Percentiles rank a stretch among this genome's conserved stretches.
Evolutionary conservation across 1,140 invertebrate genomes (phyloP).

Genomic region (Piezodorus guildinii): DNA sequence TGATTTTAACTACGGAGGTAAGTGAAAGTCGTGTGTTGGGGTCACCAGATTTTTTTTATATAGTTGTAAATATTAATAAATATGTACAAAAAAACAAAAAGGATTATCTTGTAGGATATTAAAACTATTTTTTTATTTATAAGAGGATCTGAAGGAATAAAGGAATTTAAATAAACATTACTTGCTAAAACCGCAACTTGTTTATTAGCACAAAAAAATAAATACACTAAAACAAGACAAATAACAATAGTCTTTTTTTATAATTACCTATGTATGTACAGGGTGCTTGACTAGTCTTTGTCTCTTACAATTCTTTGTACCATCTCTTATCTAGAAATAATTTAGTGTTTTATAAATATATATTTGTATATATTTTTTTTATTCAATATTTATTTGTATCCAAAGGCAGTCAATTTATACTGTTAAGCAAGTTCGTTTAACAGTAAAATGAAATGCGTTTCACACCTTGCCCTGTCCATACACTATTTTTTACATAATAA

Average conservation of each 20-base stretch:
- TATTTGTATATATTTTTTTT: not conserved
- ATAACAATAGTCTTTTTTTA: slow-evolving; percentile 13
- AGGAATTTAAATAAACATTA: too few relatives aligned
- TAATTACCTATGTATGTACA: slow-evolving; percentile 6
- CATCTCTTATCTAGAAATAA: not conserved
- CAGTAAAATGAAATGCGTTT: not conserved
- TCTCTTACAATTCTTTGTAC: not conserved
- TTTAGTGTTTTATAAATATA: not conserved
- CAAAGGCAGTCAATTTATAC: not conserved
- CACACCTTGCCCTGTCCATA: not conserved
- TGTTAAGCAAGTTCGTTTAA: not conserved
- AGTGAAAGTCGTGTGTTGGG: too few relatives aligned
- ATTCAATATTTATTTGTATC: not conserved
- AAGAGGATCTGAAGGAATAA: too few relatives aligned
- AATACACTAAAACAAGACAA: slow-evolving; percentile 11
- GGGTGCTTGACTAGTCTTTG: slow-evolving; percentile 6
- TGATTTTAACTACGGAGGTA: too few relatives aligned
- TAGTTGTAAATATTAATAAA: too few relatives aligned
- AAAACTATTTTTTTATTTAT: too few relatives aligned
- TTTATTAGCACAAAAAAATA: slow-evolving; percentile 15
- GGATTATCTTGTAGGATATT: too few relatives aligned
- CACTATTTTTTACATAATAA: too few relatives aligned
- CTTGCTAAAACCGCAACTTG: slow-evolving; percentile 9
- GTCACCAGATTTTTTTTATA: too few relatives aligned
- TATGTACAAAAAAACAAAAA: too few relatives aligned